Evolutionary conservation across 2,113 vertebrate species (phyloP).

Genomic region (Athene noctua): DNA sequence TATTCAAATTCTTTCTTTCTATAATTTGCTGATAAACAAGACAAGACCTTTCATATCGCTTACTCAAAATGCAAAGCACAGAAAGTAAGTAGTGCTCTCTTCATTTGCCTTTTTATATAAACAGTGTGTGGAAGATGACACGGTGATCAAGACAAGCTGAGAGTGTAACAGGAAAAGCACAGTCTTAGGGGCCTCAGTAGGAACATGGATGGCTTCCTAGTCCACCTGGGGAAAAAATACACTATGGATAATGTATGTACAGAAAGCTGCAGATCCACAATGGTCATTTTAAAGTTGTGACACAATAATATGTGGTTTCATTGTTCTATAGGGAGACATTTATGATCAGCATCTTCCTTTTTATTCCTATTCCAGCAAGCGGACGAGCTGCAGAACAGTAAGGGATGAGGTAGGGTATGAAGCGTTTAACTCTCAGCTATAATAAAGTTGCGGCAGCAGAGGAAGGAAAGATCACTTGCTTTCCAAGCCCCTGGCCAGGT

Average conservation of each 20-base stretch:
- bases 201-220: neutral
- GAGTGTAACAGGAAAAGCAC: neutral
- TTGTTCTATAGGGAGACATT: neutral
- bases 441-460: neutral
- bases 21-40: neutral
- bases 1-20: neutral
- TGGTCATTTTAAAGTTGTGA: neutral
- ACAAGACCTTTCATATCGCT: neutral
- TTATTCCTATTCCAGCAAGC: accelerated
- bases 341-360: neutral
- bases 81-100: neutral
- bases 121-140: neutral
- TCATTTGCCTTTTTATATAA: neutral
- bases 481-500: neutral
- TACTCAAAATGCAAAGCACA: neutral
- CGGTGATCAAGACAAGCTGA: neutral
- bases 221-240: neutral
- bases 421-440: neutral
- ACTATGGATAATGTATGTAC: accelerated
- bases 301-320: neutral
- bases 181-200: accelerated
- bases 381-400: neutral
- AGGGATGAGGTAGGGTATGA: neutral
- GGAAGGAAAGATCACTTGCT: neutral
- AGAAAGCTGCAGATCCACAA: neutral